A percentile compares a stretch with the other conserved stretches of the same genome.
Evolutionary conservation across 1,140 invertebrate genomes (phyloP).

Genomic region (Heliconius eleuchia): DNA sequence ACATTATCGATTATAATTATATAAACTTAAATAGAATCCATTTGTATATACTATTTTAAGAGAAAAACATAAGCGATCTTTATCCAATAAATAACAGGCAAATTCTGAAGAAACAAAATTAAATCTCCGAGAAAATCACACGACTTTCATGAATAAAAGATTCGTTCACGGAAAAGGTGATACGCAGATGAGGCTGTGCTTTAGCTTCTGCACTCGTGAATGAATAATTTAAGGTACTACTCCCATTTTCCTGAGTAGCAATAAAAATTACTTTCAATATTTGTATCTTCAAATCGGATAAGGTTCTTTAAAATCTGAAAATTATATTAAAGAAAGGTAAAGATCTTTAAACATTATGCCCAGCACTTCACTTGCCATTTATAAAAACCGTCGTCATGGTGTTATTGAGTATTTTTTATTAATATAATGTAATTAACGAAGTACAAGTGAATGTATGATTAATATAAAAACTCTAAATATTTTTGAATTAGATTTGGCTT

Average conservation of each 20-base stretch:
- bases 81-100: constrained; percentile 31
- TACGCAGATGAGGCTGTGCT: constrained; percentile 61
- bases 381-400: background rate
- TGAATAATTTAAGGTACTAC: constrained; percentile 61
- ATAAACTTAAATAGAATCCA: background rate
- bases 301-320: too few species aligned
- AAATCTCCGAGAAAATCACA: constrained; percentile 61
- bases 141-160: constrained; percentile 65
- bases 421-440: background rate
- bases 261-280: constrained; percentile 10
- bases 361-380: background rate
- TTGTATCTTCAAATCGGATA: background rate
- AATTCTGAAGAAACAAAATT: constrained; percentile 48
- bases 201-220: constrained; percentile 55
- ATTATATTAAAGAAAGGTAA: too few species aligned
- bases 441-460: too few species aligned
- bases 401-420: background rate
- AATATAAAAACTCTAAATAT: background rate
- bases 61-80: too few species aligned
- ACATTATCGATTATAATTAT: too few species aligned
- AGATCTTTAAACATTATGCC: too few species aligned
- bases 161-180: constrained; percentile 40
- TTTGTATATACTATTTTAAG: background rate
- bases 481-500: too few species aligned
- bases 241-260: constrained; percentile 1